Conservation (phyloP, 2,888 invertebrate genomes). For the Catocala fraxini region DNA sequence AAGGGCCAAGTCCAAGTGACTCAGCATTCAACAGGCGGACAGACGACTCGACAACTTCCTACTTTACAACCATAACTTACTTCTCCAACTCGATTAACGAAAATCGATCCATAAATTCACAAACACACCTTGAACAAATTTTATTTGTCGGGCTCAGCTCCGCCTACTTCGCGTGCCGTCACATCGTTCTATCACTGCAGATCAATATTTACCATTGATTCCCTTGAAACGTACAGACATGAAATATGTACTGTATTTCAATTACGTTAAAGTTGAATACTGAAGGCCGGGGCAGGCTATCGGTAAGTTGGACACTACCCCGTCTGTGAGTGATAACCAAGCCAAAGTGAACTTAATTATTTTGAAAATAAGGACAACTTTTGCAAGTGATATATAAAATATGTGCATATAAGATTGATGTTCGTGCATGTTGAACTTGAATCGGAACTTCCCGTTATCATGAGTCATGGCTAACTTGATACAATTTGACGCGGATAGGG, state of each 20-base stretch:
- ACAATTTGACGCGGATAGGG: too few relatives aligned
- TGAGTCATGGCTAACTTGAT: slow-evolving; percentile 30
- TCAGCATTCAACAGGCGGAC: not conserved
- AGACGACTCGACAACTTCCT: not conserved
- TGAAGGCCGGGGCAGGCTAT: not conserved
- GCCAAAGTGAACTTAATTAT: slow-evolving; percentile 13
- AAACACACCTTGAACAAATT: slow-evolving; percentile 1
- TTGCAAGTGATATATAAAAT: not conserved
- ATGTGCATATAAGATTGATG: slow-evolving; percentile 2
- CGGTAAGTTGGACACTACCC: slow-evolving; percentile 10
- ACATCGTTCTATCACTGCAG: not conserved
- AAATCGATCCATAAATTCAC: not conserved
- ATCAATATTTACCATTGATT: slow-evolving; percentile 24
- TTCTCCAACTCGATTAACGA: too few relatives aligned
- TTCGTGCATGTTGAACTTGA: slow-evolving; percentile 17
- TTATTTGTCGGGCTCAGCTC: slow-evolving; percentile 12
- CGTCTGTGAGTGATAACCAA: slow-evolving; percentile 6
- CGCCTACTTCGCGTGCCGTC: slow-evolving; percentile 13
- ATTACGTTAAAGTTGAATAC: slow-evolving; percentile 1
- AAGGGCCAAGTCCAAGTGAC: slow-evolving; percentile 1
- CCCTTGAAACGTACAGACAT: not conserved
- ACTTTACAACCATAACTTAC: not conserved
- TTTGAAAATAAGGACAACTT: slow-evolving; percentile 22
- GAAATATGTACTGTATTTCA: slow-evolving; percentile 4
- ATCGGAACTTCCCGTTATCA: slow-evolving; percentile 40